phyloP scores from a whole-genome alignment of 2,888 invertebrate genomes.

The Cantharis nigra region DNA sequence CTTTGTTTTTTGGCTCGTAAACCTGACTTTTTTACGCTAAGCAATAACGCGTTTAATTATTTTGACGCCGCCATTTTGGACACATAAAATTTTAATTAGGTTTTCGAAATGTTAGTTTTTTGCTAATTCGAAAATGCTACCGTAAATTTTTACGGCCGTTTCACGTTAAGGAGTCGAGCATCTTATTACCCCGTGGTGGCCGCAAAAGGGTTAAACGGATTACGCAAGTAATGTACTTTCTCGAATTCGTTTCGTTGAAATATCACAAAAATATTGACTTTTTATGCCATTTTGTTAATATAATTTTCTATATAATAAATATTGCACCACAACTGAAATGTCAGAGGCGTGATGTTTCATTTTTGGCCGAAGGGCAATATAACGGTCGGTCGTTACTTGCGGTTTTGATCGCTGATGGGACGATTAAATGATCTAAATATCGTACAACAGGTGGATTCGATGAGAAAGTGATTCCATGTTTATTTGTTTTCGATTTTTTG shows the following conservation, averaged over 20 bases:
- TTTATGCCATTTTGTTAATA: neutral
- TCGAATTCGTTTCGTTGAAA: neutral
- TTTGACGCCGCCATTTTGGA: neutral
- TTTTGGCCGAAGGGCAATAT: constrained; percentile 24
- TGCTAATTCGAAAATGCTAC: neutral
- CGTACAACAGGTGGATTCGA: constrained; percentile 45
- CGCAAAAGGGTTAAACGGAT: neutral
- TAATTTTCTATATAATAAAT: constrained; percentile 1
- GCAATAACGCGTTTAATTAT: neutral
- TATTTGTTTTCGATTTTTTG: constrained; percentile 17
- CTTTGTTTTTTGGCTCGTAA: neutral
- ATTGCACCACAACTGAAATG: constrained; percentile 34
- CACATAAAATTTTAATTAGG: neutral
- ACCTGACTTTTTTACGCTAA: neutral
- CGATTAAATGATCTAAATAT: constrained; percentile 42
- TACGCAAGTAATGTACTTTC: neutral
- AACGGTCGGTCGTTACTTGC: constrained; percentile 23
- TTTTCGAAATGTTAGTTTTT: neutral
- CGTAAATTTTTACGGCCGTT: neutral
- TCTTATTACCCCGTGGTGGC: neutral
- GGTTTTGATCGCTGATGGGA: constrained; percentile 37
- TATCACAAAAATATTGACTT: neutral
- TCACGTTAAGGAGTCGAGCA: neutral
- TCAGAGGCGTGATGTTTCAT: constrained; percentile 40
- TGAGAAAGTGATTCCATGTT: constrained; percentile 46